Percentiles rank a stretch among this genome's conserved stretches.
Conservation (phyloP, 2,888 invertebrate species). For the Tenthredo scrophulariae region DNA sequence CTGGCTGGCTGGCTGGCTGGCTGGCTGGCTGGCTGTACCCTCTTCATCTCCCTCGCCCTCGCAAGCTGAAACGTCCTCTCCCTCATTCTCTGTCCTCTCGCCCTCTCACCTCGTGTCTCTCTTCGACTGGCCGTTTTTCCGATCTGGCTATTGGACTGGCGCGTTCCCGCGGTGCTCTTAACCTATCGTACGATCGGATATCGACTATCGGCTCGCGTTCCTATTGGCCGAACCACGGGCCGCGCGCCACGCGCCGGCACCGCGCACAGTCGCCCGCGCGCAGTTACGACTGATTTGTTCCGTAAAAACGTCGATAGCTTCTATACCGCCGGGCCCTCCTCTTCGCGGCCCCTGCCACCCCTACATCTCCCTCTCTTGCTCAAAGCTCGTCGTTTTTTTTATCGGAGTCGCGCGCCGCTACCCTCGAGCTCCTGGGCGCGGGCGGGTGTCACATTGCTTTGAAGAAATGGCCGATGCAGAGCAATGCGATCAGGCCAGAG, state of each 20-base stretch:
- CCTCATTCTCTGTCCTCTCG: constrained; percentile 54
- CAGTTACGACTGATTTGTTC: constrained; percentile 78
- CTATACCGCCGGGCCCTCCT: constrained; percentile 69
- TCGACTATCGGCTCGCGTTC: constrained; percentile 77
- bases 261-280: constrained; percentile 74
- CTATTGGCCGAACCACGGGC: constrained; percentile 72
- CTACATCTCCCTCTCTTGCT: constrained; percentile 60
- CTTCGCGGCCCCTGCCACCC: constrained; percentile 65
- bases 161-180: constrained; percentile 69
- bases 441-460: constrained; percentile 75
- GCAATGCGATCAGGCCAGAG: constrained; percentile 17
- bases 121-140: constrained; percentile 69
- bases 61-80: constrained; percentile 46
- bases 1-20: background rate
- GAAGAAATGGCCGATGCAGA: constrained; percentile 76
- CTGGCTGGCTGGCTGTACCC: constrained; percentile 57
- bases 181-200: constrained; percentile 78
- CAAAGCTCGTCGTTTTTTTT: constrained; percentile 65
- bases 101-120: constrained; percentile 59
- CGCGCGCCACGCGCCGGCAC: constrained; percentile 57
- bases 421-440: constrained; percentile 68
- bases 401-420: constrained; percentile 74
- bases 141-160: constrained; percentile 77
- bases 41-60: constrained; percentile 58
- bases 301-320: constrained; percentile 78